phyloP scores from a whole-genome alignment of 2,888 invertebrate species.

The Athalia rosae region DNA sequence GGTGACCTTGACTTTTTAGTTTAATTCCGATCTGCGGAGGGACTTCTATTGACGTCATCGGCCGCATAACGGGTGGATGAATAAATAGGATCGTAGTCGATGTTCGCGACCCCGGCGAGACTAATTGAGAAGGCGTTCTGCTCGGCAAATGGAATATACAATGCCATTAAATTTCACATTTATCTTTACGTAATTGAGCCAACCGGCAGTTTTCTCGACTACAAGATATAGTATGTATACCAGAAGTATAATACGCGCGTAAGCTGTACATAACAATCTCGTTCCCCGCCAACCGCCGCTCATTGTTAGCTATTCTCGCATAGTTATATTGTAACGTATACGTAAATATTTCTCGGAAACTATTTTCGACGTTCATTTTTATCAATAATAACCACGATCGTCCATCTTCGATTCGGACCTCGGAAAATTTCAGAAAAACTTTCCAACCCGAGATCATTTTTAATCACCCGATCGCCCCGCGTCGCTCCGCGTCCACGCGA shows the following conservation, averaged over 20 bases:
- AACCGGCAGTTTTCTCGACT: conserved; percentile 20
- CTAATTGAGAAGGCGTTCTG: conserved; percentile 42
- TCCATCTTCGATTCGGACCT: background rate
- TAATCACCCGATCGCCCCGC: background rate
- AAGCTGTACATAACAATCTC: conserved; percentile 2
- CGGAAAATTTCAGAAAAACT: conserved; percentile 12
- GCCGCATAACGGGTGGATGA: conserved; percentile 41
- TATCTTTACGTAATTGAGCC: conserved; percentile 37
- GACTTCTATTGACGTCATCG: conserved; percentile 35
- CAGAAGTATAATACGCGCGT: background rate
- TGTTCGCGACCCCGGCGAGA: conserved; percentile 36
- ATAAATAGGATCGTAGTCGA: conserved; percentile 36
- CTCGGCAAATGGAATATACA: conserved; percentile 36
- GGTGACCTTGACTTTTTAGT: conserved; percentile 30
- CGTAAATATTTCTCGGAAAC: background rate
- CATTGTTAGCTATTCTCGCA: background rate
- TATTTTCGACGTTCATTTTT: background rate
- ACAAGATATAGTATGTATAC: too few relatives aligned
- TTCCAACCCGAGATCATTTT: background rate
- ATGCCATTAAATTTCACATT: conserved; percentile 42
- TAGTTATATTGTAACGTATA: background rate
- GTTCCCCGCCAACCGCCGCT: background rate
- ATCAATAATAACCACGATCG: conserved; percentile 1
- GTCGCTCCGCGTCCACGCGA: background rate
- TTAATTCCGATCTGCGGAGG: conserved; percentile 29